A percentile compares a stretch with the other conserved stretches of the same genome.
Conservation (phyloP, 2,797 vertebrate genomes). For the Sebastolobus altivelis region DNA sequence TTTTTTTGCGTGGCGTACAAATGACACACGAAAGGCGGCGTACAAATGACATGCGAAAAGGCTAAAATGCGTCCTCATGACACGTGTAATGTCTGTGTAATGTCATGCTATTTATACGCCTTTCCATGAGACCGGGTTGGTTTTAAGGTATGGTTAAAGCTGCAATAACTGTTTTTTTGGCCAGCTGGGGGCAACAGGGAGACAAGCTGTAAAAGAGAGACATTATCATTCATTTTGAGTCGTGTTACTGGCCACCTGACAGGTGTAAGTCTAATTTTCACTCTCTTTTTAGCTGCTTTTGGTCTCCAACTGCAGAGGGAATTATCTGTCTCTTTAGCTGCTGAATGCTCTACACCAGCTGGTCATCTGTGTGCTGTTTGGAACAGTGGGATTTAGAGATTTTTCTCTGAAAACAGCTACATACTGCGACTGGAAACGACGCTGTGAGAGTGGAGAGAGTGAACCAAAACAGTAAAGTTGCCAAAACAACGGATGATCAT, state of each 20-base stretch:
- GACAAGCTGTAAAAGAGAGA: neutral
- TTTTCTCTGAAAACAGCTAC: neutral
- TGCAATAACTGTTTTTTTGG: no score
- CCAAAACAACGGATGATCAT: neutral
- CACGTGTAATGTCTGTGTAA: no score
- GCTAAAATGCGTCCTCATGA: no score
- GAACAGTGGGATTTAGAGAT: neutral
- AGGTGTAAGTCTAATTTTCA: neutral
- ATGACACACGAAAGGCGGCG: accelerated
- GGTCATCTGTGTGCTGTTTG: neutral
- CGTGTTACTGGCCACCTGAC: neutral
- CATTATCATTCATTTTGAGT: neutral
- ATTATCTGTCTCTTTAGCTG: neutral
- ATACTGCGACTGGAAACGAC: neutral
- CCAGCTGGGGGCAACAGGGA: no score
- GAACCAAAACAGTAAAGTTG: neutral
- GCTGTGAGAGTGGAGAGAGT: neutral
- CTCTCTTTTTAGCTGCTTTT: neutral
- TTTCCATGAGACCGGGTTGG: no score
- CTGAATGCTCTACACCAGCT: neutral
- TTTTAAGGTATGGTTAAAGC: no score
- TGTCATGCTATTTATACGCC: no score
- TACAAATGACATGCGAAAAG: no score
- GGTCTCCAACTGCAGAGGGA: neutral
- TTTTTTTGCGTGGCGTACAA: no score